These are phyloP conservation scores for Erpobdella octoculata DNA, from an alignment of 2,888 invertebrate species.

Conservation along the genomic window DNA sequence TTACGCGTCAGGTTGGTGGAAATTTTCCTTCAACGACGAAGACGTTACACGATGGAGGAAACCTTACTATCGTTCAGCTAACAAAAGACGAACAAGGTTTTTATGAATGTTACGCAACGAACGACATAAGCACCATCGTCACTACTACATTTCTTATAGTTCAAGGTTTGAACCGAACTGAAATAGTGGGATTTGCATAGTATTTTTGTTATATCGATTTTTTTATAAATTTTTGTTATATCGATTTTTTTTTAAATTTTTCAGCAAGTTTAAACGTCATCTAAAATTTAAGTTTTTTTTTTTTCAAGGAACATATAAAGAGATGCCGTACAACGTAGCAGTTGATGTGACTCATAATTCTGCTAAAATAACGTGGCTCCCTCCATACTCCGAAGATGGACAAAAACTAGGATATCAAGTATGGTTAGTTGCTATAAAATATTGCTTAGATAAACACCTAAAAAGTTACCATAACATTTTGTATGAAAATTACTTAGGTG, in stretches of 20 bases:
- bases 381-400: slow-evolving; percentile 10
- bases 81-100: slow-evolving; percentile 82
- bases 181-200: no score
- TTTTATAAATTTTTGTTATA: no score
- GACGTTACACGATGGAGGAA: slow-evolving; percentile 70
- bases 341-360: neutral
- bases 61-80: slow-evolving; percentile 80
- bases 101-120: slow-evolving; percentile 88
- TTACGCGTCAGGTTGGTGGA: neutral
- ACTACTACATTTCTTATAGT: slow-evolving; percentile 58
- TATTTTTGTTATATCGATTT: no score
- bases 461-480: neutral
- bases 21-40: slow-evolving; percentile 45
- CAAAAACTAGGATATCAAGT: neutral
- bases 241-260: neutral
- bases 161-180: slow-evolving; percentile 42
- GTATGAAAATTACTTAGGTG: slow-evolving; percentile 8
- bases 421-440: neutral
- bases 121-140: slow-evolving; percentile 87
- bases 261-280: neutral
- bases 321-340: neutral
- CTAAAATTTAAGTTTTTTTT: no score
- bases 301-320: neutral
- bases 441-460: neutral
- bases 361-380: slow-evolving; percentile 1